phyloP scores from a whole-genome alignment of 2,113 vertebrate species.

The Grammomys dolichurus region DNA sequence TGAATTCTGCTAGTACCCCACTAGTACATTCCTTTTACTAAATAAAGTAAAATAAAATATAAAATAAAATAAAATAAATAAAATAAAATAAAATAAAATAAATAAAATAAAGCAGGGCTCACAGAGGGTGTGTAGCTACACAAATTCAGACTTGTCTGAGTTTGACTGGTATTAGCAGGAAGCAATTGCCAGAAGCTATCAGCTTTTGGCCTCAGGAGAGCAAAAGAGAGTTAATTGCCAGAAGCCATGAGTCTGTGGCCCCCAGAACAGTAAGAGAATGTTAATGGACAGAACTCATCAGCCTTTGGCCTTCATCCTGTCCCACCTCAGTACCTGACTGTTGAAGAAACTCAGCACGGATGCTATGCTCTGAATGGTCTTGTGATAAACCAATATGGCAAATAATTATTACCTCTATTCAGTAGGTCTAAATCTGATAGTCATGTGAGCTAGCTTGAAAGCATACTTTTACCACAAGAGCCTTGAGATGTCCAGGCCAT shows the following conservation, averaged over 20 bases:
- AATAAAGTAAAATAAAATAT: not conserved
- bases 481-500: not conserved
- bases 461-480: not conserved
- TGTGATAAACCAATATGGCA: not conserved
- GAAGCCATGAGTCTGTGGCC: no score
- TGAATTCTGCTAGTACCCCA: slow-evolving; percentile 5
- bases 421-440: not conserved
- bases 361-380: not conserved
- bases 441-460: not conserved
- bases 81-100: no score
- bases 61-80: no score
- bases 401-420: not conserved
- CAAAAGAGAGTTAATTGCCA: no score
- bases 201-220: no score
- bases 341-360: no score
- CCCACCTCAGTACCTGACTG: no score
- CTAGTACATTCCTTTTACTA: not conserved
- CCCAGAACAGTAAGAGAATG: no score
- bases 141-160: not conserved
- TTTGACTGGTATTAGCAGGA: not conserved
- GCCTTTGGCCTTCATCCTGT: no score
- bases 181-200: no score
- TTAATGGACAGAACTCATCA: no score
- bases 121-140: not conserved
- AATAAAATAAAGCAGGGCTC: not conserved